Conservation (phyloP, 2,888 invertebrate genomes). For the Eudasyphora cyanicolor region DNA sequence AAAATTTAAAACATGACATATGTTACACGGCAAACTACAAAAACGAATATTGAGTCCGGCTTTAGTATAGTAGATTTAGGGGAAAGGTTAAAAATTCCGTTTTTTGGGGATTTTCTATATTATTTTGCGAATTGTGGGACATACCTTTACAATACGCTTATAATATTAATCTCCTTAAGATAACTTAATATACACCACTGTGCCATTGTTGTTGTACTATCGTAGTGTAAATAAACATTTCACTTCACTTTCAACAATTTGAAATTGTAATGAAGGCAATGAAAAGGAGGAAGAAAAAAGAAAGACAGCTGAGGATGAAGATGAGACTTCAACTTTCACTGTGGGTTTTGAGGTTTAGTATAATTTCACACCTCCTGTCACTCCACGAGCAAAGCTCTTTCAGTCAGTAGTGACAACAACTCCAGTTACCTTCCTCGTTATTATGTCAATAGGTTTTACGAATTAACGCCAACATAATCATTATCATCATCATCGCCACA, state of each 20-base stretch:
- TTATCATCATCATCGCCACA: neutral
- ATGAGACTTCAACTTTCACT: no score
- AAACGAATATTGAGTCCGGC: no score
- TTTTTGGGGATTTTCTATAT: no score
- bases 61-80: no score
- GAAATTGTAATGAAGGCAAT: constrained; percentile 11
- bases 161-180: no score
- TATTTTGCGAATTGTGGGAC: no score
- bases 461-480: neutral
- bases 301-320: neutral
- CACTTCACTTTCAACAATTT: neutral
- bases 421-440: constrained; percentile 78
- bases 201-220: no score
- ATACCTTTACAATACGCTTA: no score
- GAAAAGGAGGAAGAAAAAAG: neutral
- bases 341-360: neutral
- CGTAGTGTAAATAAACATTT: no score
- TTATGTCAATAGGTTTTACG: constrained; percentile 77
- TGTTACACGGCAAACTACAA: no score
- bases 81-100: no score
- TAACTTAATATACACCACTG: constrained; percentile 29
- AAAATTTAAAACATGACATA: no score
- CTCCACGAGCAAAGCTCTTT: neutral
- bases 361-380: constrained; percentile 30
- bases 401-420: constrained; percentile 63